Conservation (phyloP, 2,888 invertebrate genomes). For the Himalopsyche anomala region DNA sequence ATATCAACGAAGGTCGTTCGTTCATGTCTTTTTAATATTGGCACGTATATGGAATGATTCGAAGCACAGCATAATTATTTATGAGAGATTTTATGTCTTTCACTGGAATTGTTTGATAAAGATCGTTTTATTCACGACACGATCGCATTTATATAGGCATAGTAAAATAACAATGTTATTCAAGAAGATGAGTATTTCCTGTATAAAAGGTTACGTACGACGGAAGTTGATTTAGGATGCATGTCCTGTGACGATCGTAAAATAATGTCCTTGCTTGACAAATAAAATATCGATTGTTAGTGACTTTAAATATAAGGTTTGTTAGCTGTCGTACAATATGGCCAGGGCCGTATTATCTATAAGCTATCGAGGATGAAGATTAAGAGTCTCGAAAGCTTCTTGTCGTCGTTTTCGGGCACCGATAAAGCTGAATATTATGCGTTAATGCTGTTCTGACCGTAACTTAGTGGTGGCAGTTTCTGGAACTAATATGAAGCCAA, state of each 20-base stretch:
- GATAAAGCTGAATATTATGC: no score
- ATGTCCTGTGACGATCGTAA: slow-evolving; percentile 20
- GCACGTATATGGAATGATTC: background rate
- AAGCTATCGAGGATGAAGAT: no score
- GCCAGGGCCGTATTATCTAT: no score
- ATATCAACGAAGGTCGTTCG: no score
- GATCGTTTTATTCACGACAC: background rate
- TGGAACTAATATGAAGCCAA: no score
- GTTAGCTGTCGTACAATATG: no score
- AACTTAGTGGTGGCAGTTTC: no score
- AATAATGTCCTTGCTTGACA: slow-evolving; percentile 26
- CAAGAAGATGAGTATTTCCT: slow-evolving; percentile 29
- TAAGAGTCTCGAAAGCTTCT: no score
- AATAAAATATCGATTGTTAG: background rate
- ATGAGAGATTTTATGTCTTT: slow-evolving; percentile 2
- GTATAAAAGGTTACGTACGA: slow-evolving; percentile 5
- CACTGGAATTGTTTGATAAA: background rate
- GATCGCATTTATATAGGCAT: background rate
- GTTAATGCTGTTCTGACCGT: no score
- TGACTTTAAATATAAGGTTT: background rate
- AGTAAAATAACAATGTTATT: background rate
- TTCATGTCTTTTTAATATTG: no score
- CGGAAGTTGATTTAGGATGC: slow-evolving; percentile 26
- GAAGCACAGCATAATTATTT: background rate
- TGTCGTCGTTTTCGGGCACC: no score